Conservation (phyloP, 2,888 invertebrate species). For the Tipula vernalis region DNA sequence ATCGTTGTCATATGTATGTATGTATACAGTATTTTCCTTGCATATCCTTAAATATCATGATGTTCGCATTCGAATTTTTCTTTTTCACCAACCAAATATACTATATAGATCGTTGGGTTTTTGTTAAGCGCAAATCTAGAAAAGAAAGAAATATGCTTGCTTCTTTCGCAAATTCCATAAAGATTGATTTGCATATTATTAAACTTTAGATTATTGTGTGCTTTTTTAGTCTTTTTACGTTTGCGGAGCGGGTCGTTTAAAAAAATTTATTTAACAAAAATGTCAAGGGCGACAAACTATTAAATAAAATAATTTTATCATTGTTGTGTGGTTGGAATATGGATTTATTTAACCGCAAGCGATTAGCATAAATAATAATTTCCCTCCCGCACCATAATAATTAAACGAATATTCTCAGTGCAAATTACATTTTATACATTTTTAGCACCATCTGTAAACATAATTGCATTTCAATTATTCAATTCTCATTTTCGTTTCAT, state of each 20-base stretch:
- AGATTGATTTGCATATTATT: background rate
- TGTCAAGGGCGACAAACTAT: background rate
- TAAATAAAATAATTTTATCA: too few relatives aligned
- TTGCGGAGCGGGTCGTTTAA: background rate
- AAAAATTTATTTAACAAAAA: background rate
- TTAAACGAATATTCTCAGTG: background rate
- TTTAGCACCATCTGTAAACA: background rate
- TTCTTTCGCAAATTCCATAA: background rate
- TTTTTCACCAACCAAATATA: background rate
- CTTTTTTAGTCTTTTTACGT: background rate
- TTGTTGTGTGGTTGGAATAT: too few relatives aligned
- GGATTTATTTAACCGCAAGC: too few relatives aligned
- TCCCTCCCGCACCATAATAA: background rate
- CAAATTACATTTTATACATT: background rate
- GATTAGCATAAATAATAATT: too few relatives aligned
- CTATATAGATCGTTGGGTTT: background rate
- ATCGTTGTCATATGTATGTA: background rate
- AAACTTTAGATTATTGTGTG: background rate
- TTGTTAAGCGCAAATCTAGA: background rate
- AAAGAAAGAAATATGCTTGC: background rate
- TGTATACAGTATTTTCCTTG: background rate
- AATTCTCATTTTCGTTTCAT: background rate
- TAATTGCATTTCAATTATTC: constrained; percentile 4
- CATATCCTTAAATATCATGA: background rate
- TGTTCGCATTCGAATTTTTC: background rate